Evolutionary conservation across 1,140 invertebrate species (phyloP).

Genomic region (Holotrichia oblita): DNA sequence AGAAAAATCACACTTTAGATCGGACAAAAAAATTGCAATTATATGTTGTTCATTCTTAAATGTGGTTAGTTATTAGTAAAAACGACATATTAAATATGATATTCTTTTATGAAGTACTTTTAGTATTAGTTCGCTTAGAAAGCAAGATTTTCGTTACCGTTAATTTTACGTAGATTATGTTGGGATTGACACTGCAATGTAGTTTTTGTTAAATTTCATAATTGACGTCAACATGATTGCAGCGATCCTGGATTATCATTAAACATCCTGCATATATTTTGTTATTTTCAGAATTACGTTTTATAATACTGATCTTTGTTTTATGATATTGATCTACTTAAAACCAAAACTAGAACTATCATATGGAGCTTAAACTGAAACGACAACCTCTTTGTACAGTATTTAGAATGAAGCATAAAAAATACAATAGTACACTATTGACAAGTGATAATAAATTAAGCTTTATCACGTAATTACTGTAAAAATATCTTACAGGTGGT

Average conservation of each 20-base stretch:
- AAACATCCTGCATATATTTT: constrained; percentile 6
- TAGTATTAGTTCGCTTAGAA: too few relatives aligned
- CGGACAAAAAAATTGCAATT: too few relatives aligned
- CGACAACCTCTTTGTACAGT: constrained; percentile 19
- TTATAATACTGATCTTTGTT: background rate
- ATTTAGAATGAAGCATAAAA: constrained; percentile 9
- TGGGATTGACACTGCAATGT: too few relatives aligned
- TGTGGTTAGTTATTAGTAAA: too few relatives aligned
- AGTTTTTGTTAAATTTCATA: too few relatives aligned
- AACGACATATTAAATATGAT: too few relatives aligned
- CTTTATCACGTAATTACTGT: background rate
- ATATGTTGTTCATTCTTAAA: too few relatives aligned
- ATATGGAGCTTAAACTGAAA: constrained; percentile 3
- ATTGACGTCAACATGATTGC: too few relatives aligned
- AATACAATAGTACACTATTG: background rate
- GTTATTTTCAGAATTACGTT: background rate
- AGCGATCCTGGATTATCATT: background rate
- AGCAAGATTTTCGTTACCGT: too few relatives aligned
- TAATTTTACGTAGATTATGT: too few relatives aligned
- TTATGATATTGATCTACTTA: constrained; percentile 8
- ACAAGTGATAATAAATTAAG: background rate
- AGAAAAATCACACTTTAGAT: too few relatives aligned
- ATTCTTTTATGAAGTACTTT: too few relatives aligned
- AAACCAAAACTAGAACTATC: constrained; percentile 1
- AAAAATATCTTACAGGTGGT: background rate